Evolutionary conservation across 2,113 vertebrate species (phyloP).

Genomic region (Bos javanicus): DNA sequence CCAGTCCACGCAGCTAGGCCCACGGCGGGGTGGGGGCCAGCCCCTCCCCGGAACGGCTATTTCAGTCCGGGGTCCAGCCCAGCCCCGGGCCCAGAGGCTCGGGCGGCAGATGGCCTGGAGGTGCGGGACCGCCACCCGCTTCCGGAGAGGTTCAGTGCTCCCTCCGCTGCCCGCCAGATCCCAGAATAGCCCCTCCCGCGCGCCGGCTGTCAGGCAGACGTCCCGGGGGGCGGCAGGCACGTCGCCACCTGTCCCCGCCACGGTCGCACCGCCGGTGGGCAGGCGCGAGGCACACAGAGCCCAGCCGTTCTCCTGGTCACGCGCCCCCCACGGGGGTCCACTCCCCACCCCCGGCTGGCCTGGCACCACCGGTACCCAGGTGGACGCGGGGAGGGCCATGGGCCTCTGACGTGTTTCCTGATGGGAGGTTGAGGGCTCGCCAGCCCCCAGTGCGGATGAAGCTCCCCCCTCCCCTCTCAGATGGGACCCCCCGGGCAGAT

Average conservation of each 20-base stretch:
- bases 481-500: not conserved
- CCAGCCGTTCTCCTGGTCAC: fast-evolving
- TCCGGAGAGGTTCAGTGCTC: not conserved
- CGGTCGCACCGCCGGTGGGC: not conserved
- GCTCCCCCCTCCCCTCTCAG: not conserved
- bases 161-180: not conserved
- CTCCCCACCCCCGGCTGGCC: not conserved
- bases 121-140: not conserved
- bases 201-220: not conserved
- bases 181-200: not conserved
- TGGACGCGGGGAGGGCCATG: fast-evolving
- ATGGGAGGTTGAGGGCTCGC: not conserved
- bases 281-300: not conserved
- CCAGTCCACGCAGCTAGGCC: not conserved
- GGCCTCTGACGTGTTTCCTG: fast-evolving
- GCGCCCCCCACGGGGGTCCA: fast-evolving
- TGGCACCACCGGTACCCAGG: not conserved
- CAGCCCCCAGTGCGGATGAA: not conserved
- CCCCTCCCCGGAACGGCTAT: not conserved
- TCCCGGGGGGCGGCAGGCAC: not conserved
- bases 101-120: not conserved
- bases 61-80: not conserved
- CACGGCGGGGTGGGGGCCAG: fast-evolving
- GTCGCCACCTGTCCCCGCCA: not conserved
- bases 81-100: not conserved